Percentiles rank a stretch among this genome's conserved stretches.
Evolutionary conservation across 2,113 vertebrate genomes (phyloP).

Genomic region (Struthio camelus): DNA sequence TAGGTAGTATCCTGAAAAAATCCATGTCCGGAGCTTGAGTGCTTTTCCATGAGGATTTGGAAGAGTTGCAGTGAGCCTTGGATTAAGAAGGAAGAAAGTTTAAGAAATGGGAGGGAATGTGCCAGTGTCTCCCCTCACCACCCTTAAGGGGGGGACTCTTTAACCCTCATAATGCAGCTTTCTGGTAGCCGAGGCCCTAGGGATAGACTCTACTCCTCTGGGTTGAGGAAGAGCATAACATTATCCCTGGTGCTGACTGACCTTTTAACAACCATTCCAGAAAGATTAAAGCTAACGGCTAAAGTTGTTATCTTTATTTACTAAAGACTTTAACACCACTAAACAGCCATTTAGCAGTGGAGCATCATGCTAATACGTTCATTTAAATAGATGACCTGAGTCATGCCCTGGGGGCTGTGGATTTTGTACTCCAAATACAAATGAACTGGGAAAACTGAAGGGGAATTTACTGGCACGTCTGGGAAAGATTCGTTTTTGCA

Average conservation of each 20-base stretch:
- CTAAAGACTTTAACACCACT: background rate
- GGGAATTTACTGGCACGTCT: background rate
- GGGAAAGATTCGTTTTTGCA: background rate
- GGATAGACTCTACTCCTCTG: background rate
- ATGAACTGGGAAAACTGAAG: background rate
- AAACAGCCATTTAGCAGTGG: background rate
- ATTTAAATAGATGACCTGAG: background rate
- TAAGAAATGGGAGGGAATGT: background rate
- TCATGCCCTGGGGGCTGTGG: background rate
- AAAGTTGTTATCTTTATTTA: background rate
- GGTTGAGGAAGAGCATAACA: background rate
- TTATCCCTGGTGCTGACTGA: background rate
- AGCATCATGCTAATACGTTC: background rate
- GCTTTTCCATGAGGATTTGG: fast-evolving
- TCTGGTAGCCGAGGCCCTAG: background rate
- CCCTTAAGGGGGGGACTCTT: background rate
- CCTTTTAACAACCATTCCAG: background rate
- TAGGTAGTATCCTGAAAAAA: background rate
- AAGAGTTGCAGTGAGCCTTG: background rate
- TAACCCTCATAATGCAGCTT: background rate
- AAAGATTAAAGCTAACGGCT: background rate
- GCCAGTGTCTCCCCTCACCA: background rate
- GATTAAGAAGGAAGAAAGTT: background rate
- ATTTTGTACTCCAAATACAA: background rate
- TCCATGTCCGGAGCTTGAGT: background rate